Evolutionary conservation across 2,113 vertebrate species (phyloP).

Genomic region (Ancistrus triradiatus): DNA sequence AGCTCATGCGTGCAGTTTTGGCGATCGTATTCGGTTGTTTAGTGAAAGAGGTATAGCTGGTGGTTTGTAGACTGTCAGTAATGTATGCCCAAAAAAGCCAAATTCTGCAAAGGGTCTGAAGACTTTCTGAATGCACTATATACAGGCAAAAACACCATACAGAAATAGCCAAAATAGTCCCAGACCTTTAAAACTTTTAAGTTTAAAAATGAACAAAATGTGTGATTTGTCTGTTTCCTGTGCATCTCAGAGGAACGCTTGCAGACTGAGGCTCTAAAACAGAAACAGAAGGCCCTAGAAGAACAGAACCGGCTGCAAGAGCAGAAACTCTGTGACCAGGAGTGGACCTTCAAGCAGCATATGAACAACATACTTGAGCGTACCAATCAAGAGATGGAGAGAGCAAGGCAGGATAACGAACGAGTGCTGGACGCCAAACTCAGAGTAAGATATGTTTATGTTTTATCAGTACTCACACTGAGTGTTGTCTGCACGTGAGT

Average conservation of each 20-base stretch:
- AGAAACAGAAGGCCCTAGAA: conserved; percentile 5
- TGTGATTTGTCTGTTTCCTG: not conserved
- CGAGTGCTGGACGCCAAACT: conserved; percentile 38
- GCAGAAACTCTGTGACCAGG: conserved; percentile 3
- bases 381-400: conserved; percentile 27
- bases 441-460: conserved; percentile 24
- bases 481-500: not conserved
- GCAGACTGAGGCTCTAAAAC: conserved; percentile 13
- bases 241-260: conserved; percentile 28
- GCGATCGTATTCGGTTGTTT: too few species aligned
- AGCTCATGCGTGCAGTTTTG: too few species aligned
- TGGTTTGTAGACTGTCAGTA: too few species aligned
- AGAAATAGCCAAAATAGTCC: too few species aligned
- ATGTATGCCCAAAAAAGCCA: too few species aligned
- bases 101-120: too few species aligned
- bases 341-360: conserved; percentile 27
- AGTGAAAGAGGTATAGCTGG: too few species aligned
- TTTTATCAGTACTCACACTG: not conserved
- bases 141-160: too few species aligned
- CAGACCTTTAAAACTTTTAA: too few species aligned
- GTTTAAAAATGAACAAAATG: too few species aligned
- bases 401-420: conserved; percentile 21
- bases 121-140: too few species aligned
- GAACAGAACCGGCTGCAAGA: conserved; percentile 20
- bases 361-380: conserved; percentile 13